Percentiles rank a stretch among this genome's conserved stretches.
phyloP scores from a whole-genome alignment of 2,113 vertebrate genomes.

The Grammomys dolichurus region DNA sequence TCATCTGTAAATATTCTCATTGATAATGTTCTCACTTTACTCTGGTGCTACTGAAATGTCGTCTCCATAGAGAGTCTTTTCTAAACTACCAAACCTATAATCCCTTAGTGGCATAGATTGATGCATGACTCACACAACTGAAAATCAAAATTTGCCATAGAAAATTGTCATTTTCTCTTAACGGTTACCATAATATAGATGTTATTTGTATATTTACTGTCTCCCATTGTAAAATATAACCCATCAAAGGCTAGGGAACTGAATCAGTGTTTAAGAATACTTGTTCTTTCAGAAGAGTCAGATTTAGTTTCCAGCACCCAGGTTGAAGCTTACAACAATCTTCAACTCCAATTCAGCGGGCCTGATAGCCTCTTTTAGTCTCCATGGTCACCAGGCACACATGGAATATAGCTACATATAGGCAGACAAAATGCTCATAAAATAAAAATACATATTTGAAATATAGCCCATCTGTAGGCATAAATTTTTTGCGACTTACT shows the following conservation, averaged over 20 bases:
- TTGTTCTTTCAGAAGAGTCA: neutral
- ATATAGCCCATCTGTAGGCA: too few relatives aligned
- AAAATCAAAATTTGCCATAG: neutral
- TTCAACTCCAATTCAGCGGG: neutral
- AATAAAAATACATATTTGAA: neutral
- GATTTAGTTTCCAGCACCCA: neutral
- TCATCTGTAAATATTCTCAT: too few relatives aligned
- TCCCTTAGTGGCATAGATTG: neutral
- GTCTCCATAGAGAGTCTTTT: neutral
- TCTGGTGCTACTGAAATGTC: constrained; percentile 17
- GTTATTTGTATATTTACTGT: constrained; percentile 7
- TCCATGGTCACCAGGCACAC: too few relatives aligned
- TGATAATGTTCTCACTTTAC: constrained; percentile 13
- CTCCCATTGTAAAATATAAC: constrained; percentile 1
- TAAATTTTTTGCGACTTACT: too few relatives aligned
- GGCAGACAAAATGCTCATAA: neutral
- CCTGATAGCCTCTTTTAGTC: neutral
- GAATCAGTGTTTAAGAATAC: neutral
- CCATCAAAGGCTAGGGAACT: neutral
- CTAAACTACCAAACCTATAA: constrained; percentile 9
- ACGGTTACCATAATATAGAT: neutral
- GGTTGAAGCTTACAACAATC: too few relatives aligned
- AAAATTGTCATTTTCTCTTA: neutral
- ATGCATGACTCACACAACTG: neutral
- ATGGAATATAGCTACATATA: neutral